Base-by-base conservation (phyloP, 2,797 vertebrate genomes). In the Fratercula arctica region DNA sequence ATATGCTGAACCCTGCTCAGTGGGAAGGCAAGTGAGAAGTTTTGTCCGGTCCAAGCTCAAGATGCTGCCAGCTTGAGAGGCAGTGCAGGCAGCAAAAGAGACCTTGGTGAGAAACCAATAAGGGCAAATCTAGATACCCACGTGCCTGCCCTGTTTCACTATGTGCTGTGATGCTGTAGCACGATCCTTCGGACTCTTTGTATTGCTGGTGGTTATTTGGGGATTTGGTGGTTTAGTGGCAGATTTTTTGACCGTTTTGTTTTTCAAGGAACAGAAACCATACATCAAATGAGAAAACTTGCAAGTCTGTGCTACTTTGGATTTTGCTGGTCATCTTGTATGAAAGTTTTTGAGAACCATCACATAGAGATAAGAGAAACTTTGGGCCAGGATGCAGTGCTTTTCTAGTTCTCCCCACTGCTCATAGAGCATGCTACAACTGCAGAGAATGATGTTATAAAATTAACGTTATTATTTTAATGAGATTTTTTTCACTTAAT, bases 161-260 rank as follows among this genome's bases (percentile, higher is more conserved):
- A 1, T 7, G 14, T 23, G 33, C 48, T 26, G 1, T 16, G 29
- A 17, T 31, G 15, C 43, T 61, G 13, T 14, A 43, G 26, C 1
- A 0, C 0, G 1, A 50, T 50, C 31, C 73, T 59, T n/a, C 26
- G 64, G 51, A 39, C 25, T 23, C 35, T 53, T 8, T 31, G 9
- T n/a, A 11, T 35, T 63, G 33, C 39, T 59, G 53, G 21, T n/a
- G 24, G 24, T 41, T 66, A 12, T 28, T 37, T 46, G n/a, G 37
- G 35, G 24, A 51, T 28, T 82, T 79, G 46, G 16, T 66, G 11
- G 9, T 63, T 72, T 54, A 39, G 48, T 50, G 53, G 53, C 48
- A 67, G 39, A 20, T 39, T 45, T 85, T 70, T 72, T 46, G 10
- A 16, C 13, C 19, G 8, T 39, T 59, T 48, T 79, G 8, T 78